These are phyloP conservation scores for Cliona cf. orientalis DNA, from an alignment of 37 sponge, comb jelly and placozoan species.

Conservation along the genomic window DNA sequence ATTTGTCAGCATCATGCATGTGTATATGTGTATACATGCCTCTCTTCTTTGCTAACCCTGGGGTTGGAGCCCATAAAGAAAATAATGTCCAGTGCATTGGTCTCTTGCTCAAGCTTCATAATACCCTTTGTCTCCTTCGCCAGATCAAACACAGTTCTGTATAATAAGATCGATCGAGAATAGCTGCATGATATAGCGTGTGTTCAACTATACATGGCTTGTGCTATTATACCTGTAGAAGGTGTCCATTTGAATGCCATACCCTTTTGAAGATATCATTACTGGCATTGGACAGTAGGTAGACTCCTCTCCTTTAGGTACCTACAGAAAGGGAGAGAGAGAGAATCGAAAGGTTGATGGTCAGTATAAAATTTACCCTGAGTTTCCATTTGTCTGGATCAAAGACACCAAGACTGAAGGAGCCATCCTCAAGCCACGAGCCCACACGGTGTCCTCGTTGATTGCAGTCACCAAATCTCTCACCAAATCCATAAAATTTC, in stretches of 20 bases:
- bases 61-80: conserved; percentile 48
- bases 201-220: background rate
- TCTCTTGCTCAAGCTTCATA: conserved; percentile 58
- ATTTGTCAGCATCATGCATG: background rate
- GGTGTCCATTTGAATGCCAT: conserved; percentile 68
- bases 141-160: conserved; percentile 66
- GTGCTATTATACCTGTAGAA: conserved; percentile 38
- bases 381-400: conserved; percentile 33
- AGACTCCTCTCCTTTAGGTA: conserved; percentile 62
- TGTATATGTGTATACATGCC: background rate
- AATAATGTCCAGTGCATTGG: conserved; percentile 34
- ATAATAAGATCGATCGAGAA: background rate
- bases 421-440: conserved; percentile 71
- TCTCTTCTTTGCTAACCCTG: conserved; percentile 2
- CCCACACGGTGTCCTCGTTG: conserved; percentile 68
- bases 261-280: conserved; percentile 50
- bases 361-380: conserved; percentile 30
- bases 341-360: too few species aligned
- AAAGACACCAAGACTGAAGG: conserved; percentile 60
- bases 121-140: conserved; percentile 28
- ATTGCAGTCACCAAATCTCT: conserved; percentile 59
- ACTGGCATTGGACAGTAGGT: conserved; percentile 72
- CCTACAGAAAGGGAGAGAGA: conserved; percentile 23
- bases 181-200: background rate
- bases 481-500: conserved; percentile 70